These are phyloP conservation scores for Sclerurus mexicanus DNA, from an alignment of 2,113 vertebrate genomes.

Conservation along the genomic window DNA sequence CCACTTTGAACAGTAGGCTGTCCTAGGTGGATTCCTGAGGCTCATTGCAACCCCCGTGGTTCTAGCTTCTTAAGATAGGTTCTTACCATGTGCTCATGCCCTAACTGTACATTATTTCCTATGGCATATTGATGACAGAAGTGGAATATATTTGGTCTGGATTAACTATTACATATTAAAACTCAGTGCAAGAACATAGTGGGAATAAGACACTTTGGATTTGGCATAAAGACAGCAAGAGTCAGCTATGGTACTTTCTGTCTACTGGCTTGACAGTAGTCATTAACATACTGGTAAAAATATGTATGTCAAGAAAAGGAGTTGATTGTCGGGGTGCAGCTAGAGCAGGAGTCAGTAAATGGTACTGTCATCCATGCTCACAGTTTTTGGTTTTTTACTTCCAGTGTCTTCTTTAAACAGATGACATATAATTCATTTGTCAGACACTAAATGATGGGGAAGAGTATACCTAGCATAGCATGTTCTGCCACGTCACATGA, in stretches of 20 bases:
- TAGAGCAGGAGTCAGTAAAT: neutral
- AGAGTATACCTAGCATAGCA: neutral
- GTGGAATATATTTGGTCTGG: neutral
- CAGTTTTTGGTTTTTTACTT: neutral
- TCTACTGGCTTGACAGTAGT: neutral
- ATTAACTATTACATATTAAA: neutral
- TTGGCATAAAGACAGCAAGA: neutral
- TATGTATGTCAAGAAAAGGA: neutral
- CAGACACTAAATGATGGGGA: neutral
- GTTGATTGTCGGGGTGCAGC: neutral
- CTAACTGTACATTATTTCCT: neutral
- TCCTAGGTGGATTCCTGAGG: neutral
- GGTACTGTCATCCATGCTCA: neutral
- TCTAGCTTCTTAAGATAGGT: neutral
- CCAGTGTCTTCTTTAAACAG: neutral
- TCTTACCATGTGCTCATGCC: neutral
- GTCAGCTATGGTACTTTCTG: neutral
- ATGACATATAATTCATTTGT: neutral
- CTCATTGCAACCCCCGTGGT: neutral
- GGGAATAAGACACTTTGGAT: neutral
- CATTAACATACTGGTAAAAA: neutral
- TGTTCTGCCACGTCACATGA: neutral
- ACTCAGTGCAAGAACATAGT: neutral
- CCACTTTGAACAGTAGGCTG: neutral
- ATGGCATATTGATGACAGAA: neutral